A percentile compares a stretch with the other conserved stretches of the same genome.
Evolutionary conservation across 2,888 invertebrate genomes (phyloP).

Genomic region (Lithophane ornitopus): DNA sequence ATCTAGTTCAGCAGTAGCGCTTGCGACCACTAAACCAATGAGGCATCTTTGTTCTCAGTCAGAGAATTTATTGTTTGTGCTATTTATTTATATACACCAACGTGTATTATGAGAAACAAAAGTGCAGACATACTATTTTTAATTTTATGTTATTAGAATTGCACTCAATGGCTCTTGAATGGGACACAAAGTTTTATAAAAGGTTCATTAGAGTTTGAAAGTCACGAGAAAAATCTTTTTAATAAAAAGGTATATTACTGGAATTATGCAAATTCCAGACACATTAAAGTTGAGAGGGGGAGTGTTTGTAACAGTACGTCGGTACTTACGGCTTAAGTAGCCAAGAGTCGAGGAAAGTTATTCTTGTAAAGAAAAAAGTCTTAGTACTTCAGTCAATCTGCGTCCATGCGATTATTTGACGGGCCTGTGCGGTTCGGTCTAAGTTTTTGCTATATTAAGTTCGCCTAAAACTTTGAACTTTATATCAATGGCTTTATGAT

Average conservation of each 20-base stretch:
- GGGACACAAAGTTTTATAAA: slow-evolving; percentile 31
- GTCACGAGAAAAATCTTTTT: slow-evolving; percentile 26
- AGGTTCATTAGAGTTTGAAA: slow-evolving; percentile 30
- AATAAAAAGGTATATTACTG: slow-evolving; percentile 35
- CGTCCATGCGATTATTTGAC: slow-evolving; percentile 26
- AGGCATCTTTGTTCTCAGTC: not conserved
- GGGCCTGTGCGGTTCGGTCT: slow-evolving; percentile 10
- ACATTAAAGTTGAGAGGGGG: slow-evolving; percentile 29
- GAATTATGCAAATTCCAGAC: slow-evolving; percentile 41
- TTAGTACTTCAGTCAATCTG: slow-evolving; percentile 31
- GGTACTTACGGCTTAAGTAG: slow-evolving; percentile 29
- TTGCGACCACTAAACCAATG: too few relatives aligned
- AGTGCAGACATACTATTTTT: not conserved
- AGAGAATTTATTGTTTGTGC: not conserved
- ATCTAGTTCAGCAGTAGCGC: too few relatives aligned
- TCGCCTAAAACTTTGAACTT: slow-evolving; percentile 11
- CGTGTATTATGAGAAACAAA: not conserved
- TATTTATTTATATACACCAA: slow-evolving; percentile 1
- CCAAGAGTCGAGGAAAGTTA: slow-evolving; percentile 5
- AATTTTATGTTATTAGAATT: slow-evolving; percentile 9
- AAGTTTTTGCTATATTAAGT: slow-evolving; percentile 16
- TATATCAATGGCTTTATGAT: not conserved
- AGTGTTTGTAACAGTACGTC: slow-evolving; percentile 28
- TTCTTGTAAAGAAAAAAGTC: slow-evolving; percentile 24
- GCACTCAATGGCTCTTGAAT: slow-evolving; percentile 25